These are phyloP conservation scores for Marasmarcha lunaedactyla DNA, from an alignment of 2,888 invertebrate species.

Conservation along the genomic window DNA sequence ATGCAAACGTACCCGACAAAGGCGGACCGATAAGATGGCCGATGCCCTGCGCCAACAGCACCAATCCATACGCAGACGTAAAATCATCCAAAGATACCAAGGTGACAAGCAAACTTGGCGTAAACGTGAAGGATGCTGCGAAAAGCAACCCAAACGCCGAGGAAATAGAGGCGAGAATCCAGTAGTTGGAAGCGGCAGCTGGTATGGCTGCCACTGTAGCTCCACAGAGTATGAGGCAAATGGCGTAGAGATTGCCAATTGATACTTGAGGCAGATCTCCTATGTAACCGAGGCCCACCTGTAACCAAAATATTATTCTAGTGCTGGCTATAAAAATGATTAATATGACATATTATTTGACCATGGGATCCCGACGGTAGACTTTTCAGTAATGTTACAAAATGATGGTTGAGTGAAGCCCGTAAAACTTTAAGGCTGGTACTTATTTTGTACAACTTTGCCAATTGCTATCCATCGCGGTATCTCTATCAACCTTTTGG, in stretches of 20 bases:
- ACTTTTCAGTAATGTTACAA: too few relatives aligned
- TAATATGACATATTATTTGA: too few relatives aligned
- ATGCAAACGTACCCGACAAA: slow-evolving; percentile 87
- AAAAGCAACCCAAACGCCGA: slow-evolving; percentile 89
- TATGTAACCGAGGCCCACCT: slow-evolving; percentile 87
- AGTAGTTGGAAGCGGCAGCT: slow-evolving; percentile 55
- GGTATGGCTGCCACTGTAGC: slow-evolving; percentile 73
- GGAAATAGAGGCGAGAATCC: slow-evolving; percentile 56
- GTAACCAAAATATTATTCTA: slow-evolving; percentile 22
- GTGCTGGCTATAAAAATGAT: too few relatives aligned
- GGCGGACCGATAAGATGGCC: slow-evolving; percentile 94
- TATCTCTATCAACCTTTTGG: too few relatives aligned
- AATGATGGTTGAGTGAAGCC: too few relatives aligned
- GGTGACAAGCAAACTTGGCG: slow-evolving; percentile 89
- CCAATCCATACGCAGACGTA: slow-evolving; percentile 91
- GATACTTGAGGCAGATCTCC: slow-evolving; percentile 90
- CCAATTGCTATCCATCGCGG: too few relatives aligned
- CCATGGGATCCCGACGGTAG: too few relatives aligned
- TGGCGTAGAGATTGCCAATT: slow-evolving; percentile 84
- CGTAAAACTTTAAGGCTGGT: too few relatives aligned
- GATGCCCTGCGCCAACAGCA: slow-evolving; percentile 90
- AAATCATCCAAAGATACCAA: slow-evolving; percentile 91
- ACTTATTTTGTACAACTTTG: too few relatives aligned
- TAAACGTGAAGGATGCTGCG: slow-evolving; percentile 92
- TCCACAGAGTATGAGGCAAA: slow-evolving; percentile 79